A percentile compares a stretch with the other conserved stretches of the same genome.
These are phyloP conservation scores for Trigoniulus corallinus DNA, from an alignment of 1,140 invertebrate genomes.

Conservation along the genomic window DNA sequence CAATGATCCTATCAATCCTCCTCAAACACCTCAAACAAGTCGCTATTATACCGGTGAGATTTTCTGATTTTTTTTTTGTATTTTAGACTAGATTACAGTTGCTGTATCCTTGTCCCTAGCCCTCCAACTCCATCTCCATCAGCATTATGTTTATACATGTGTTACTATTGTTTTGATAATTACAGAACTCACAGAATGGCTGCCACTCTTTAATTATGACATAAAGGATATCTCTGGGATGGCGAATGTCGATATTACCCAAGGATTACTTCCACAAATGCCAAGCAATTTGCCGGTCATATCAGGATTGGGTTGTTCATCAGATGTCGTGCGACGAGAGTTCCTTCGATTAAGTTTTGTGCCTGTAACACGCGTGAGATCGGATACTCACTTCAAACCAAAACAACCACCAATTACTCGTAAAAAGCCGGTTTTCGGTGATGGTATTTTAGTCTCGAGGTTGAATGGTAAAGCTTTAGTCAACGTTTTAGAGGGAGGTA, in stretches of 20 bases:
- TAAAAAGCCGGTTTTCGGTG: slow-evolving; percentile 66
- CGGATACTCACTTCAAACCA: slow-evolving; percentile 55
- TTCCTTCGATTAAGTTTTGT: slow-evolving; percentile 66
- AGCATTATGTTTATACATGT: too few species aligned
- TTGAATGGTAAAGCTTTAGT: slow-evolving; percentile 53
- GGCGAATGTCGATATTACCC: not conserved
- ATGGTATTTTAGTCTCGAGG: slow-evolving; percentile 71
- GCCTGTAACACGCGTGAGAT: slow-evolving; percentile 56
- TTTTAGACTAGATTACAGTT: too few species aligned
- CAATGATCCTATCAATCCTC: slow-evolving; percentile 78
- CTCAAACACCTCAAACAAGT: slow-evolving; percentile 39
- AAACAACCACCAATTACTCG: slow-evolving; percentile 65
- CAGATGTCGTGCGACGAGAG: slow-evolving; percentile 59
- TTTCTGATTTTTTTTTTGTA: slow-evolving; percentile 7
- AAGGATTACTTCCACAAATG: slow-evolving; percentile 17
- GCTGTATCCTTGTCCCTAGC: slow-evolving; percentile 9
- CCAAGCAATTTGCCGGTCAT: slow-evolving; percentile 42
- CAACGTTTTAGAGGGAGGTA: slow-evolving; percentile 22
- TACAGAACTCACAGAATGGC: slow-evolving; percentile 61
- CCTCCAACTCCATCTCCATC: too few species aligned
- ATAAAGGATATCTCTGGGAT: slow-evolving; percentile 60
- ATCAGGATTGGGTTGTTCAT: slow-evolving; percentile 70
- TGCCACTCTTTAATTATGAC: slow-evolving; percentile 74
- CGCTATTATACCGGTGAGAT: slow-evolving; percentile 50
- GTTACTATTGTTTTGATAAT: slow-evolving; percentile 4